Percentiles rank a stretch among this genome's conserved stretches.
phyloP scores from a whole-genome alignment of 2,113 vertebrate genomes.

The Malurus cyaneus region DNA sequence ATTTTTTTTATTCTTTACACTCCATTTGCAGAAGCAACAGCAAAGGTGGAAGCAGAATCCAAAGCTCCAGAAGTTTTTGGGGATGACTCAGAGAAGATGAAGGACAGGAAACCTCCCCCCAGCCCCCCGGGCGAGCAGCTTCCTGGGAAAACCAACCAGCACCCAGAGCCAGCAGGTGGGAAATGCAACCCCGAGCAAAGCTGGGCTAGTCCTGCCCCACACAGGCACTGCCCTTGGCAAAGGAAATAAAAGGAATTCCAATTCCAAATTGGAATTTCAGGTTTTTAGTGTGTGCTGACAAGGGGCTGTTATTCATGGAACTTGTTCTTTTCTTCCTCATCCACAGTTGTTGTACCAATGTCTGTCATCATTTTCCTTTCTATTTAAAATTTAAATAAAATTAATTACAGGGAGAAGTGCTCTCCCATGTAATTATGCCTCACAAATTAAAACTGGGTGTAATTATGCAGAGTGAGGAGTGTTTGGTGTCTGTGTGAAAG shows the following conservation, averaged over 20 bases:
- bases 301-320: rapidly evolving
- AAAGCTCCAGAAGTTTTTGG: background rate
- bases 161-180: background rate
- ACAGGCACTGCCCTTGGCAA: rapidly evolving
- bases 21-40: background rate
- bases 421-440: background rate
- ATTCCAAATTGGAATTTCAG: background rate
- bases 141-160: rapidly evolving
- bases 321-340: background rate
- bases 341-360: background rate
- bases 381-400: background rate
- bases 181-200: rapidly evolving
- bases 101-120: background rate
- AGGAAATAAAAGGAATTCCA: background rate
- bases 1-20: background rate
- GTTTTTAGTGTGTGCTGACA: background rate
- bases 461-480: background rate
- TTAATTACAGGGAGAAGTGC: background rate
- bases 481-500: background rate
- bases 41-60: background rate
- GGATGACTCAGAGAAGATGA: background rate
- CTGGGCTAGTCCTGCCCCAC: background rate
- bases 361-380: background rate
- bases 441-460: background rate
- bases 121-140: background rate